A percentile compares a stretch with the other conserved stretches of the same genome.
Conservation (phyloP, 2,888 invertebrate species). For the Noctua janthe region DNA sequence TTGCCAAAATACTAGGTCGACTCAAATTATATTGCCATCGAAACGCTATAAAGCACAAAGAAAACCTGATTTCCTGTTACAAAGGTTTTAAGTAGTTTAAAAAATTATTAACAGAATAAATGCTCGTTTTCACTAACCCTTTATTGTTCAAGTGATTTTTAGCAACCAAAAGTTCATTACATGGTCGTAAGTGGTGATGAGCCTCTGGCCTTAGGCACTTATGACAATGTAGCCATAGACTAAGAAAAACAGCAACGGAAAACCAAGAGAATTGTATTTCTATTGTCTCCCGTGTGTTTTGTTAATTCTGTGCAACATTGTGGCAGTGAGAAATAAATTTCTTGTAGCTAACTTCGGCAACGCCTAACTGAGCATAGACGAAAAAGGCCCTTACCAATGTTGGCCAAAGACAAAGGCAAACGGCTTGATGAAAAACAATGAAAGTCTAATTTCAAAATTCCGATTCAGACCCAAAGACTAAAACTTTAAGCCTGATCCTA, state of each 20-base stretch:
- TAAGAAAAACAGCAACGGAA: conserved; percentile 3
- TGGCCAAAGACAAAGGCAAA: neutral
- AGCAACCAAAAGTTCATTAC: neutral
- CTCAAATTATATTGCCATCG: no score
- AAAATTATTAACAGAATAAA: no score
- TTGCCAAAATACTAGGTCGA: no score
- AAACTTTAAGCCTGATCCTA: neutral
- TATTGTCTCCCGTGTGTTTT: conserved; percentile 30
- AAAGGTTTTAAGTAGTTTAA: no score
- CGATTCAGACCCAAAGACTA: neutral
- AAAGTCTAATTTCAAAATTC: conserved; percentile 17
- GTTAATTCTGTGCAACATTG: conserved; percentile 14
- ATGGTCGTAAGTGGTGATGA: neutral
- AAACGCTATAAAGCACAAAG: no score
- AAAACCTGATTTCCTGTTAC: no score
- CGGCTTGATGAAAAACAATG: neutral
- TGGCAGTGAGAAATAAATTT: conserved; percentile 25
- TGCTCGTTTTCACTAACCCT: no score
- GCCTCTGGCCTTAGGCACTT: neutral
- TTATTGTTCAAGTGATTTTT: conserved; percentile 1
- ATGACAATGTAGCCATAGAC: conserved; percentile 16
- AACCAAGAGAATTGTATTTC: conserved; percentile 7
- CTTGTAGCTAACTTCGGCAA: neutral
- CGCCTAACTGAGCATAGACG: neutral
- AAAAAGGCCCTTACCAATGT: neutral